Percentiles rank a stretch among this genome's conserved stretches.
Conservation (phyloP, 2,888 invertebrate species). For the Junonia oenone region DNA sequence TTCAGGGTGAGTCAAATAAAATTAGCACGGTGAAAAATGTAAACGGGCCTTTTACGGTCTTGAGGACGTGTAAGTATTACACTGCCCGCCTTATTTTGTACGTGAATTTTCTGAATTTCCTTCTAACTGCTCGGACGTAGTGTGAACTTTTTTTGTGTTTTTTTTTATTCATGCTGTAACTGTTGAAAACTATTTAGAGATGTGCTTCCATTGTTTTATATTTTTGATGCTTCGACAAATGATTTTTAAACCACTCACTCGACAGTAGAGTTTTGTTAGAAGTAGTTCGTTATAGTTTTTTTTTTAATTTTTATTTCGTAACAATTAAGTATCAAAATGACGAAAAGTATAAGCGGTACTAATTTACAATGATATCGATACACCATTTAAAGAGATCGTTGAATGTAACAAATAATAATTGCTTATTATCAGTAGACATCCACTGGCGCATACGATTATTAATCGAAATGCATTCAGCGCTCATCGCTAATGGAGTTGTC, state of each 20-base stretch:
- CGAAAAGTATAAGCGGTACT: neutral
- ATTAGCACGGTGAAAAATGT: conserved; percentile 79
- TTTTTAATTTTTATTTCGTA: too few relatives aligned
- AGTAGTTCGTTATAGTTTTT: too few relatives aligned
- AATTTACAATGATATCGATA: conserved; percentile 13
- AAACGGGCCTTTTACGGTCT: conserved; percentile 71
- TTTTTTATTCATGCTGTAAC: conserved; percentile 11
- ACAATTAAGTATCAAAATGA: too few relatives aligned
- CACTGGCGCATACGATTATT: conserved; percentile 39
- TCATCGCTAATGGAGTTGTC: conserved; percentile 46
- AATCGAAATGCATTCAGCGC: conserved; percentile 53
- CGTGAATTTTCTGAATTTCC: conserved; percentile 36
- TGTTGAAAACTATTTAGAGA: conserved; percentile 11
- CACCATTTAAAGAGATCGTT: conserved; percentile 16
- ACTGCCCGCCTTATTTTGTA: conserved; percentile 46
- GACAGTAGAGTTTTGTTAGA: too few relatives aligned
- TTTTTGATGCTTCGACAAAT: too few relatives aligned
- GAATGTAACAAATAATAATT: conserved; percentile 33
- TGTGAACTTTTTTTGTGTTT: conserved; percentile 23
- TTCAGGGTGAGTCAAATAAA: conserved; percentile 78
- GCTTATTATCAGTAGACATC: conserved; percentile 42
- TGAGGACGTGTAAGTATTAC: conserved; percentile 70
- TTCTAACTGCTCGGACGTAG: conserved; percentile 21
- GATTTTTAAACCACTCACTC: too few relatives aligned
- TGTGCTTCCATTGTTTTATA: neutral